These are phyloP conservation scores for Hymenochirus boettgeri DNA, from an alignment of 2,113 vertebrate species.

Conservation along the genomic window DNA sequence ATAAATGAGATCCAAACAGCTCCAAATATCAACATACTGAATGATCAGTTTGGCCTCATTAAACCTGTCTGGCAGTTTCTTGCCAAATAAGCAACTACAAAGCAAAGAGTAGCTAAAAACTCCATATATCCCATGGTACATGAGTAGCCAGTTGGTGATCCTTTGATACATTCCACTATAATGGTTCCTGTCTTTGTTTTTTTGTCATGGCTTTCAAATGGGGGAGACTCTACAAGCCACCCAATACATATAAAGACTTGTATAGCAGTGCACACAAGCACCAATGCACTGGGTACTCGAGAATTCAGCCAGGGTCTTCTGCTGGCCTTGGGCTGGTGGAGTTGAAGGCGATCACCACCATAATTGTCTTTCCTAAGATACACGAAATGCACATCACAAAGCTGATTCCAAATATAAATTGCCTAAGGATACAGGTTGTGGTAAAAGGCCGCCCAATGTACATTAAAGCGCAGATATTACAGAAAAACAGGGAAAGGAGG, in stretches of 20 bases:
- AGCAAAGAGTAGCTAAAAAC: too few relatives aligned
- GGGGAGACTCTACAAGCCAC: not conserved
- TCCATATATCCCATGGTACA: not conserved
- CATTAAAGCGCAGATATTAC: slow-evolving; percentile 23
- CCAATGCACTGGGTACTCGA: not conserved
- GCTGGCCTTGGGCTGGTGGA: slow-evolving; percentile 2
- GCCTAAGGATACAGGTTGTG: slow-evolving; percentile 17
- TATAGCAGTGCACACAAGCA: slow-evolving; percentile 6
- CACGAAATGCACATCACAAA: slow-evolving; percentile 20
- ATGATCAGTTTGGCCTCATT: too few relatives aligned
- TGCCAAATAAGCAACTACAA: too few relatives aligned
- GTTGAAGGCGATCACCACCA: slow-evolving; percentile 26
- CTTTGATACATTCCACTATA: not conserved
- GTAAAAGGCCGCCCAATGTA: slow-evolving; percentile 16
- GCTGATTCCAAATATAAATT: slow-evolving; percentile 20
- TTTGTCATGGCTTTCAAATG: not conserved
- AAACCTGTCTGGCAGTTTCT: too few relatives aligned
- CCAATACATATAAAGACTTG: not conserved
- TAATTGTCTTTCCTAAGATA: slow-evolving; percentile 30
- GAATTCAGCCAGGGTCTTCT: not conserved
- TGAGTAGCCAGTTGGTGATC: not conserved
- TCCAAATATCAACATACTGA: too few relatives aligned
- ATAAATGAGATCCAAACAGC: too few relatives aligned
- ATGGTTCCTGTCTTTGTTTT: not conserved
- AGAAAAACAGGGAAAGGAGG: slow-evolving; percentile 9